Evolutionary conservation across 2,888 invertebrate species (phyloP), one percentile per base, ranked within the genome.

Genomic region (Noctua fimbriata): DNA sequence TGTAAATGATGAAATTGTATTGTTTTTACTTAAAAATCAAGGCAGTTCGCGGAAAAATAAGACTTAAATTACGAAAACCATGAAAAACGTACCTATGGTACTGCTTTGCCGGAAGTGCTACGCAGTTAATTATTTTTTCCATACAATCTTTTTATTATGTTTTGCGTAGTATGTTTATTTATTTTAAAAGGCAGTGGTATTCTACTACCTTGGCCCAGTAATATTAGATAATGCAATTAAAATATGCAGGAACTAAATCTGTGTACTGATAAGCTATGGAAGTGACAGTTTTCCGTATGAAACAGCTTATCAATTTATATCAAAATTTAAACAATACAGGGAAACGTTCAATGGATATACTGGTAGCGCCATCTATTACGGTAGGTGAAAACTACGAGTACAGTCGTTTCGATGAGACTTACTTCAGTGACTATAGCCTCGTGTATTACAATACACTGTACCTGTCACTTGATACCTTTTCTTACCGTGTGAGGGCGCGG

Each of bases 341-440:
- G 49, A 67, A 69, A 60, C 10, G 24, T 52, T 83, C 5, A 41
- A 47, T 24, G 2, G 32, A 67, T 24, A 47, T n/a, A 82, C 65
- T 9, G 6, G 52, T 16, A 69, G 79, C 83, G 85, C 85, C 87
- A 85, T 86, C 85, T 85, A 28, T 69, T n/a, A 7, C 9, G 9
- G 63, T 44, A 52, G 7, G 9, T 28, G 21, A 14, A 69, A 72
- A 86, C 60, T 58, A 76, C n/a, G 36, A 44, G 28, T 16, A 18
- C 4, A 73, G 18, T 58, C 41, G 14, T 49, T 49, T 44, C 36
- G 10, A 47, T 44, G 41, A 58, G 16, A 12, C 47, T 47, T 6
- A 44, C 18, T 44, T 44, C 44, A 21, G 32, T 9, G 79, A 9
- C 18, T 65, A 18, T 63, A 60, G 2, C 28, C 2, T 63, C 18